Conservation (phyloP, 2,797 vertebrate genomes). For the Acrossocheilus fasciatus region DNA sequence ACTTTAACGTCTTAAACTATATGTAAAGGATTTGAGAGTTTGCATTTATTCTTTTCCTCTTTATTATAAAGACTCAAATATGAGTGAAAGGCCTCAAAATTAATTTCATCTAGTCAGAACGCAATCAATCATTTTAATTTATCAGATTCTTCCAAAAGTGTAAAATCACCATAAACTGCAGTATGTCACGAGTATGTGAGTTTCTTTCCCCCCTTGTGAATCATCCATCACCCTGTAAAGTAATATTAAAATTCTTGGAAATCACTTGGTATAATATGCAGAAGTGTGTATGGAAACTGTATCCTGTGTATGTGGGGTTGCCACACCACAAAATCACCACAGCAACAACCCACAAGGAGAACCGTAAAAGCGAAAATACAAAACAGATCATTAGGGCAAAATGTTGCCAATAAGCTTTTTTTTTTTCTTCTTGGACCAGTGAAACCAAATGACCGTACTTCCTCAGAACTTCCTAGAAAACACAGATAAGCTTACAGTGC, state of each 20-base stretch:
- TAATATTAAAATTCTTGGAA: slow-evolving; percentile 22
- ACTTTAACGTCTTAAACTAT: neutral
- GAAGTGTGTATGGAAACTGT: slow-evolving; percentile 32
- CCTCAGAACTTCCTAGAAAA: neutral
- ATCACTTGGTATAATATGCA: slow-evolving; percentile 30
- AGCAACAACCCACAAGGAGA: slow-evolving; percentile 36
- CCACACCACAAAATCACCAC: slow-evolving; percentile 28
- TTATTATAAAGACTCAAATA: neutral
- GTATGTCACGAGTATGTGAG: neutral
- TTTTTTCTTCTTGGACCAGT: neutral
- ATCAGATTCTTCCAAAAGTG: neutral
- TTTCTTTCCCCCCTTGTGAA: neutral
- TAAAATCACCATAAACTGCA: neutral
- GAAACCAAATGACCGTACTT: slow-evolving; percentile 16
- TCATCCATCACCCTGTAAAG: slow-evolving; percentile 15
- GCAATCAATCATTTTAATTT: neutral
- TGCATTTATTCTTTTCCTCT: neutral
- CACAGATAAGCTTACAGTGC: neutral
- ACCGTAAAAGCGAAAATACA: slow-evolving; percentile 31
- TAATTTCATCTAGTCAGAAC: neutral
- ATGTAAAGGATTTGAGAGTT: neutral
- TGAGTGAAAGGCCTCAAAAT: neutral
- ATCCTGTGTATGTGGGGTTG: slow-evolving; percentile 37
- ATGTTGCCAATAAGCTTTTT: neutral
- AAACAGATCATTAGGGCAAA: slow-evolving; percentile 29